Base-by-base conservation (phyloP, 53 echinoderm and acorn worm genomes). In the Arbacia lixula region DNA sequence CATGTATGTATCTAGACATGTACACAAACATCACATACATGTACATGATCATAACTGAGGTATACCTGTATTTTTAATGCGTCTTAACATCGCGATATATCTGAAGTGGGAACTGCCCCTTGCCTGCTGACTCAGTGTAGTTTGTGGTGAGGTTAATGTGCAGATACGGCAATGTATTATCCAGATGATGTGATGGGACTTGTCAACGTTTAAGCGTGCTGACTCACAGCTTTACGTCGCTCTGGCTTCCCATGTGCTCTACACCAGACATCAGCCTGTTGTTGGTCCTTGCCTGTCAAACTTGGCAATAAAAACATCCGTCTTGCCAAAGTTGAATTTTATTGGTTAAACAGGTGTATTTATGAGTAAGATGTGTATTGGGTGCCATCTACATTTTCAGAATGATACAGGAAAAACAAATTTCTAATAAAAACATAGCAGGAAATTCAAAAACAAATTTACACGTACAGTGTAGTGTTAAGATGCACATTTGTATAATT, bases 151-250 rank as follows among this genome's bases (percentile, higher is more conserved):
- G 36, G 66, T 66, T 36, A 66, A 66, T 19, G 9, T 66, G 66
- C 6, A 36, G 66, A 22, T 36, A 37, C 36, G 36, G 38, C 21
- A 66, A 66, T 66, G 66, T 36, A 66, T 66, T 66, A 66, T 37
- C 36, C 66, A 38, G 66, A 19, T 66, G 66, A 66, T 66, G 22
- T 2, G 66, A 36, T 66, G 66, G 36, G 66, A 66, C 38, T 38
- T 66, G 38, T 66, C 36, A 66, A 66, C 38, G 66, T 66, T 20
- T 50, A 20, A 66, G 66, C 31, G 9, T 10, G 66, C 66, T 66
- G 66, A 66, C 66, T 66, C 66, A 66, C 66, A 36, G 38, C 66
- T 66, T 38, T 66, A 66, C 38, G 38, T 37, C 38, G 36, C n/a
- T n/a, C n/a, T n/a, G n/a, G n/a, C n/a, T 66, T 25, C 37, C 37